phyloP scores from a whole-genome alignment of 2,113 vertebrate species.

The Phylloscopus trochilus region DNA sequence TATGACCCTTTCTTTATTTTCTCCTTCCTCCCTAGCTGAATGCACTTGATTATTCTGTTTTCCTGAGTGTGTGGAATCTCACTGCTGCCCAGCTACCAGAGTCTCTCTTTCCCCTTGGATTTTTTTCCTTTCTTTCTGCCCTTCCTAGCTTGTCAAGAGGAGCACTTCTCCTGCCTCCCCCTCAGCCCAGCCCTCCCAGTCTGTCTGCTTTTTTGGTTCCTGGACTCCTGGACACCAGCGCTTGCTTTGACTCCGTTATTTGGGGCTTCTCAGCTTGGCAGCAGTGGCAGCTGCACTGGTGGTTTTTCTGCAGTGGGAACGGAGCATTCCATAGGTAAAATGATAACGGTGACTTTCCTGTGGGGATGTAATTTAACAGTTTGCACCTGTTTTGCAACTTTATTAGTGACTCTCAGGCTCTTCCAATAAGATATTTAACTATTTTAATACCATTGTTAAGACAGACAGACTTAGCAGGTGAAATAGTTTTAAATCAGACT shows the following conservation, averaged over 20 bases:
- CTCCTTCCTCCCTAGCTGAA: not conserved
- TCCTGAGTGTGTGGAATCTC: not conserved
- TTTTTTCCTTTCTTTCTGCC: not conserved
- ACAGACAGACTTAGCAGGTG: not conserved
- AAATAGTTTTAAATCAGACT: not conserved
- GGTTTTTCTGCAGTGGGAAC: slow-evolving; percentile 36
- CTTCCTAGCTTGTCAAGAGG: not conserved
- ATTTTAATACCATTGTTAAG: not conserved
- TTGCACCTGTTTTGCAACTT: slow-evolving; percentile 62
- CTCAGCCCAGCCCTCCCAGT: not conserved
- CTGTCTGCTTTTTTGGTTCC: slow-evolving; percentile 15
- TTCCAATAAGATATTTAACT: not conserved
- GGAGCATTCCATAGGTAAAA: slow-evolving; percentile 64
- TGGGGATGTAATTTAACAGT: slow-evolving; percentile 59
- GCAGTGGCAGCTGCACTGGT: slow-evolving; percentile 48
- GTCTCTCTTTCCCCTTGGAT: not conserved
- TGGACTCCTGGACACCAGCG: not conserved
- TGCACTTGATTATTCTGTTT: not conserved
- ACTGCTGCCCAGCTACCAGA: not conserved
- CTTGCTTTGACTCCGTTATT: not conserved
- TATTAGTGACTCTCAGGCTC: slow-evolving; percentile 1
- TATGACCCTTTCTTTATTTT: not conserved
- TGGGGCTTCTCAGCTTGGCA: not conserved
- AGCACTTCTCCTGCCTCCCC: not conserved
- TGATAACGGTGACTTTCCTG: slow-evolving; percentile 51